phyloP scores from a whole-genome alignment of 2,797 vertebrate genomes.

The Rachycentron canadum region DNA sequence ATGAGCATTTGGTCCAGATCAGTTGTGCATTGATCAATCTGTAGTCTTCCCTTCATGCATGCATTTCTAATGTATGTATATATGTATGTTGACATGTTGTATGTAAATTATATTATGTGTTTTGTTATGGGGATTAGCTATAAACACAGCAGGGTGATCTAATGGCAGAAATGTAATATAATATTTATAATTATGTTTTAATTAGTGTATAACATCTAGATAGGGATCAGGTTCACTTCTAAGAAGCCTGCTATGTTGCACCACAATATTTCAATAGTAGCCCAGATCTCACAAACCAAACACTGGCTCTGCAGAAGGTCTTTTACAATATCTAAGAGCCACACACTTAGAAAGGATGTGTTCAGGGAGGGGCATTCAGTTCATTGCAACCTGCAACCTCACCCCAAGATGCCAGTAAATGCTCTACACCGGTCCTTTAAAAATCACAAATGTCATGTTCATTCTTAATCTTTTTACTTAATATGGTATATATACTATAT shows the following conservation, averaged over 20 bases:
- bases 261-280: no score
- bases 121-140: neutral
- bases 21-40: slow-evolving; percentile 19
- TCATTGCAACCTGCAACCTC: neutral
- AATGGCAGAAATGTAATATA: no score
- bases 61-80: no score
- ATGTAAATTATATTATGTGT: neutral
- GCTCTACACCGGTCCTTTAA: neutral
- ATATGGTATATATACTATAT: slow-evolving; percentile 26
- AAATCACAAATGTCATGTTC: neutral
- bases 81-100: neutral
- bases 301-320: neutral
- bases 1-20: slow-evolving; percentile 19
- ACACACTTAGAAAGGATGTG: no score
- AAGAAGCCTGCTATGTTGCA: no score
- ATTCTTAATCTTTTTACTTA: no score
- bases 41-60: neutral
- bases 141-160: no score
- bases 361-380: neutral
- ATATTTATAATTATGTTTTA: no score
- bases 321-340: neutral
- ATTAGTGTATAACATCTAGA: no score
- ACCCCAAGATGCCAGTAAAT: neutral
- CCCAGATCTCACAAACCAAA: neutral
- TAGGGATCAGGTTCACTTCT: no score